phyloP scores from a whole-genome alignment of 1,140 invertebrate genomes.

The Drosophila melanica region DNA sequence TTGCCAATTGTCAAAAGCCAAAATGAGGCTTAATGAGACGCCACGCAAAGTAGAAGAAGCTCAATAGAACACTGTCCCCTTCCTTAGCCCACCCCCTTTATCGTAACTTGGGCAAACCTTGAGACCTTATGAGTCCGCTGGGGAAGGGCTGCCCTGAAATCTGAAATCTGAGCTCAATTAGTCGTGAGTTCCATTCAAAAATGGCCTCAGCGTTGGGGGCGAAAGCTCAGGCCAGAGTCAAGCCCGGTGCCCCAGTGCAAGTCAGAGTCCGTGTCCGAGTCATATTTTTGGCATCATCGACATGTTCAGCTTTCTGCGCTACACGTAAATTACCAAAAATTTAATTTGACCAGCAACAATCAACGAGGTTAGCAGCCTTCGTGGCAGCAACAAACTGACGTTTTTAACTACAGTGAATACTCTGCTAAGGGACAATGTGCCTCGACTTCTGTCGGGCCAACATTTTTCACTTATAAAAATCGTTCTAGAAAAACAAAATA shows the following conservation, averaged over 20 bases:
- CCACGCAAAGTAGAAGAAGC: neutral
- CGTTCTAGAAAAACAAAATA: no score
- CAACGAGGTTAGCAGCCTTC: neutral
- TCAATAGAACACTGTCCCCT: neutral
- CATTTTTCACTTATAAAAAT: no score
- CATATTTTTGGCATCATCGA: neutral
- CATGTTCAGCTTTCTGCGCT: conserved; percentile 51
- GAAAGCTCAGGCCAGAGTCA: neutral
- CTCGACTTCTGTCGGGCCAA: no score
- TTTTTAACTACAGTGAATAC: neutral
- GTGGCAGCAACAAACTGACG: neutral
- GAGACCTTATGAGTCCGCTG: neutral
- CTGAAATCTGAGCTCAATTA: conserved; percentile 75
- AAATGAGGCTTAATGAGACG: conserved; percentile 12
- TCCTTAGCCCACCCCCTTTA: neutral
- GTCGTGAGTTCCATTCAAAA: conserved; percentile 22
- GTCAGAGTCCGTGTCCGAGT: no score
- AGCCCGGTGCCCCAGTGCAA: neutral
- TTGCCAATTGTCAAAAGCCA: no score
- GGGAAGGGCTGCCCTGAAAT: conserved; percentile 40
- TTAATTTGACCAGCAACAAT: conserved; percentile 66
- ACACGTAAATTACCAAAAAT: conserved; percentile 45
- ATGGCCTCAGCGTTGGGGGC: neutral
- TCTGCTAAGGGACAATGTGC: no score
- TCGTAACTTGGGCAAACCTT: neutral